Base-by-base conservation (phyloP, 1,140 invertebrate species). In the Drosophila bocki region DNA sequence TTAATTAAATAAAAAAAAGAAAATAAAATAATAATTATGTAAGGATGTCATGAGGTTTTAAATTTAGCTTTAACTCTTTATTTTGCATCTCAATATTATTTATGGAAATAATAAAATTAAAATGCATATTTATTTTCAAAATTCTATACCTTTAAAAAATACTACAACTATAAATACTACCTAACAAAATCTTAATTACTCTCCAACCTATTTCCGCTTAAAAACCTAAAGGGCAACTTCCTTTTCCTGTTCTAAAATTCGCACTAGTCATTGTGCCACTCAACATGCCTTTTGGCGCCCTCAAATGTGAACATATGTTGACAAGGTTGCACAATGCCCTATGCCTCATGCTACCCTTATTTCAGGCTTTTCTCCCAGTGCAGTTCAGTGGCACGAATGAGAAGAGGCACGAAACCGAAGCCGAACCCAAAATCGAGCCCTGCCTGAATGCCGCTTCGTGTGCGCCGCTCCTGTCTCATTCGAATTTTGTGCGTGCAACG, bases 401-500 rank as follows among this genome's bases (percentile, higher is more conserved):
- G 33, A 44, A 22, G 33, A 44, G 33, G 39, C 12, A 60, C 63
- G 29, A 65, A 45, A 35, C 19, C 32, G n/a, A 61, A 67, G 29
- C 42, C 57, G 42, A 67, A 45, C 45, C 44, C 42, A 26, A 50
- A 64, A 33, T n/a, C 26, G 72, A 57, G 50, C 65, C 61, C 63
- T 59, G 54, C 54, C 54, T 63, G 35, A 63, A 32, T 48, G 57
- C 22, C 57, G 35, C 67, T 44, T 69, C 48, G 48, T 64, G 67
- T 41, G 54, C 45, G 41, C 39, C 33, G 48, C 61, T 62, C 58
- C 53, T 65, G 74, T 8, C 63, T 75, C 90, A 91, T 91, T 91
- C 85, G 82, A 74, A 86, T 74, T 78, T 91, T 78, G 86, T 81
- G 82, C 90, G 86, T 91, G 82, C 90, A 86, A 79, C 80, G 82